A percentile compares a stretch with the other conserved stretches of the same genome.
Conservation (phyloP, 2,888 invertebrate species). For the Lydus trimaculatus region DNA sequence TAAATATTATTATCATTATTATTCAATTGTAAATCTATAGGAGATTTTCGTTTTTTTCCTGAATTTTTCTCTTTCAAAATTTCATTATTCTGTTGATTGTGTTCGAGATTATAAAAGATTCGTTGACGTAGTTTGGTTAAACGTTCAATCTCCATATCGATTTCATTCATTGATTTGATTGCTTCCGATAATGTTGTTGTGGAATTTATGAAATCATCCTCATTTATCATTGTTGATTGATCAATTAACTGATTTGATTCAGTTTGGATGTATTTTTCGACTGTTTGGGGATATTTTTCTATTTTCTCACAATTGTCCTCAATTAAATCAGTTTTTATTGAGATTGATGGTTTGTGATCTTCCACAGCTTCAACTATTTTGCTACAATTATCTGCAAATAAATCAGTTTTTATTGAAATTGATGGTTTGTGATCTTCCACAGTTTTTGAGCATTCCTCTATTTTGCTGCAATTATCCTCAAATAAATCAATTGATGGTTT, state of each 20-base stretch:
- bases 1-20: constrained; percentile 8
- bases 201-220: not conserved
- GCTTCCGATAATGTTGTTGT: constrained; percentile 29
- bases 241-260: not conserved
- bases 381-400: too few relatives aligned
- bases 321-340: not conserved
- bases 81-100: too few relatives aligned
- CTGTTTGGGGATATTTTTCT: not conserved
- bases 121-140: constrained; percentile 42
- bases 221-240: not conserved
- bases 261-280: not conserved
- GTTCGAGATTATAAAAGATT: constrained; percentile 34
- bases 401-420: not conserved
- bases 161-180: constrained; percentile 37
- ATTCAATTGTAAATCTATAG: not conserved
- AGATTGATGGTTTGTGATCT: too few relatives aligned
- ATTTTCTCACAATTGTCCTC: not conserved
- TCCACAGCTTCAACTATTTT: too few relatives aligned
- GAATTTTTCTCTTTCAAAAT: constrained; percentile 8
- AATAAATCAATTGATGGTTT: too few relatives aligned
- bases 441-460: too few relatives aligned
- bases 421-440: not conserved
- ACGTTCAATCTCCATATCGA: constrained; percentile 46
- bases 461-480: too few relatives aligned
- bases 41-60: not conserved